These are phyloP conservation scores for Bombus impatiens DNA, from an alignment of 1,140 invertebrate species.

Conservation along the genomic window DNA sequence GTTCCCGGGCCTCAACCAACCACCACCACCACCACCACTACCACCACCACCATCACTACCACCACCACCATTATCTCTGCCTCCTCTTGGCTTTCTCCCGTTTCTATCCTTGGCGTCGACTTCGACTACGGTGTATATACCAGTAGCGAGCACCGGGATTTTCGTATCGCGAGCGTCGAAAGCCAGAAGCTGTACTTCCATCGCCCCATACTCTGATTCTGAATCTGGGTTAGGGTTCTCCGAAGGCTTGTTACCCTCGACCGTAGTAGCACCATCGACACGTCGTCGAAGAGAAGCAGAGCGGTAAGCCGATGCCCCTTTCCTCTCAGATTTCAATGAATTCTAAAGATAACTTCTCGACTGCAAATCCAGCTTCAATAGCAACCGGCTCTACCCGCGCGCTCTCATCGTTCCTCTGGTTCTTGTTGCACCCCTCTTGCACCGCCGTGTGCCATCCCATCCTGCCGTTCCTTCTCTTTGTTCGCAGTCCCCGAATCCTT, in stretches of 20 bases:
- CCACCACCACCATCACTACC: no score
- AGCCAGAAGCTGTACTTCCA: slow-evolving; percentile 3
- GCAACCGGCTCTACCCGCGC: slow-evolving; percentile 2
- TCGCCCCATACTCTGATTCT: neutral
- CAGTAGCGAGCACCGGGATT: slow-evolving; percentile 7
- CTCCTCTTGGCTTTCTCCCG: neutral
- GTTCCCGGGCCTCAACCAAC: neutral
- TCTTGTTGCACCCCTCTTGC: neutral
- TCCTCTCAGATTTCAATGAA: slow-evolving; percentile 65
- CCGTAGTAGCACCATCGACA: slow-evolving; percentile 57
- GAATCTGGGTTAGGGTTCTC: neutral
- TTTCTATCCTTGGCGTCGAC: neutral
- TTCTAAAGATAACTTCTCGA: slow-evolving; percentile 73
- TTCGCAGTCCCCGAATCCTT: neutral
- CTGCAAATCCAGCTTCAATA: slow-evolving; percentile 48
- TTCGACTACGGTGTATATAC: neutral
- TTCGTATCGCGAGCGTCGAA: neutral
- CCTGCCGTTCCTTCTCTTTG: neutral
- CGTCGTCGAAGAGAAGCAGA: slow-evolving; percentile 18
- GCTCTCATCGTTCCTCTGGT: neutral
- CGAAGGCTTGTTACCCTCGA: slow-evolving; percentile 38
- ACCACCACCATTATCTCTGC: neutral
- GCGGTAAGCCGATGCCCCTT: slow-evolving; percentile 16
- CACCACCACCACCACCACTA: no score
- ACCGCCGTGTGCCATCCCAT: slow-evolving; percentile 35